These are phyloP conservation scores for Scaptomyza caliginosa DNA, from an alignment of 2,888 invertebrate genomes.

Conservation along the genomic window DNA sequence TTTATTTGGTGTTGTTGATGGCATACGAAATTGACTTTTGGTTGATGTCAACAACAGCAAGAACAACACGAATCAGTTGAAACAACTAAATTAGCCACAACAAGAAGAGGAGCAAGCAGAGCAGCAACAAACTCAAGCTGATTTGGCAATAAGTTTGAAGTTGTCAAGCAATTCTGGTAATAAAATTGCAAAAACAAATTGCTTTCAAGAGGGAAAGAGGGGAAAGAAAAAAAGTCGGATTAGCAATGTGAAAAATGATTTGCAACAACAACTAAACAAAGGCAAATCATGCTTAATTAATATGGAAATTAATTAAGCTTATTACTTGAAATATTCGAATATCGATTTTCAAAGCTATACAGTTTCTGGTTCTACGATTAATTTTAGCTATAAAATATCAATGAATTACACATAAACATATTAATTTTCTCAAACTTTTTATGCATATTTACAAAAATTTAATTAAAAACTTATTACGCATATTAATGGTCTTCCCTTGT, in stretches of 20 bases:
- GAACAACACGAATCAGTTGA: constrained; percentile 18
- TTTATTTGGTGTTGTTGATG: constrained; percentile 76
- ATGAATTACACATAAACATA: background rate
- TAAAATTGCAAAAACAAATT: constrained; percentile 60
- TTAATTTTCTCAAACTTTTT: background rate
- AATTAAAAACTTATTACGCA: no score
- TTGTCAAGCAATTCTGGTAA: constrained; percentile 55
- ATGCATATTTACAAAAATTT: background rate
- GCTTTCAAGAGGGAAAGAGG: constrained; percentile 15
- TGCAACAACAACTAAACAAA: no score
- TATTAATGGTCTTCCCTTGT: no score
- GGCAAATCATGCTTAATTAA: background rate
- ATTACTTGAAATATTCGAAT: no score
- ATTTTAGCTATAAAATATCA: background rate
- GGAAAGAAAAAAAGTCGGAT: constrained; percentile 7
- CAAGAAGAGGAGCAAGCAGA: no score
- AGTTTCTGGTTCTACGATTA: no score
- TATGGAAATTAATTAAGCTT: no score
- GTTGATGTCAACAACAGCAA: constrained; percentile 62
- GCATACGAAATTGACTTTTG: constrained; percentile 77
- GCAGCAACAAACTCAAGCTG: constrained; percentile 33
- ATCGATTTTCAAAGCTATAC: no score
- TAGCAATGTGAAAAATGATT: constrained; percentile 1
- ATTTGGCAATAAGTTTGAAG: constrained; percentile 53
- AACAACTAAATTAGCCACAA: constrained; percentile 42